phyloP scores from a whole-genome alignment of 1,140 invertebrate genomes.

The Pseudomyrmex dendroicus region DNA sequence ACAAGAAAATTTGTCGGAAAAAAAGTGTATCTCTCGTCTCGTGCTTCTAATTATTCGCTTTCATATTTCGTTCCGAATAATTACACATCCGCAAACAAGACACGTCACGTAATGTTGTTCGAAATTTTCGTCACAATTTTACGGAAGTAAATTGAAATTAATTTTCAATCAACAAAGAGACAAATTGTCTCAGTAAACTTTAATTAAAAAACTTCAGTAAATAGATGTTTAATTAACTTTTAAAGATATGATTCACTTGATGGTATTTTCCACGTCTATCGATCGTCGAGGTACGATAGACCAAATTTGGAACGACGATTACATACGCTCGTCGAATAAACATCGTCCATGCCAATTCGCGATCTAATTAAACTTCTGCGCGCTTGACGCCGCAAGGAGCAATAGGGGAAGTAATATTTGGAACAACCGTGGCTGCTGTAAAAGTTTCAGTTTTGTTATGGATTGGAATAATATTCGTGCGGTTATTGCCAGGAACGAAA shows the following conservation, averaged over 20 bases:
- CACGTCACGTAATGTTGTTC: not conserved
- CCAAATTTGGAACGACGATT: not conserved
- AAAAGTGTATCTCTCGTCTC: constrained; percentile 19
- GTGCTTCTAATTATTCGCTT: constrained; percentile 41
- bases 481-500: constrained; percentile 40
- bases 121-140: not conserved
- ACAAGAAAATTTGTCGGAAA: constrained; percentile 13
- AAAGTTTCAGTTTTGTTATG: constrained; percentile 31
- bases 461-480: constrained; percentile 65
- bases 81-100: constrained; percentile 24
- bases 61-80: constrained; percentile 2
- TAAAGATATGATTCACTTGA: not conserved
- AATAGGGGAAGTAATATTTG: constrained; percentile 45
- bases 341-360: constrained; percentile 25
- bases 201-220: not conserved
- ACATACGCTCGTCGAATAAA: constrained; percentile 15
- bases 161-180: not conserved
- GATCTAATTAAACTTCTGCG: constrained; percentile 35
- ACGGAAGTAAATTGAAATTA: not conserved
- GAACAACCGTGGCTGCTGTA: not conserved
- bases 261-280: not conserved
- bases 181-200: not conserved
- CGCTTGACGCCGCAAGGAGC: not conserved
- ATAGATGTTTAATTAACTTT: no score
- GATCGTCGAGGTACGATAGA: not conserved